Conservation (phyloP, 2,888 invertebrate species). For the Drosophila kokeensis region DNA sequence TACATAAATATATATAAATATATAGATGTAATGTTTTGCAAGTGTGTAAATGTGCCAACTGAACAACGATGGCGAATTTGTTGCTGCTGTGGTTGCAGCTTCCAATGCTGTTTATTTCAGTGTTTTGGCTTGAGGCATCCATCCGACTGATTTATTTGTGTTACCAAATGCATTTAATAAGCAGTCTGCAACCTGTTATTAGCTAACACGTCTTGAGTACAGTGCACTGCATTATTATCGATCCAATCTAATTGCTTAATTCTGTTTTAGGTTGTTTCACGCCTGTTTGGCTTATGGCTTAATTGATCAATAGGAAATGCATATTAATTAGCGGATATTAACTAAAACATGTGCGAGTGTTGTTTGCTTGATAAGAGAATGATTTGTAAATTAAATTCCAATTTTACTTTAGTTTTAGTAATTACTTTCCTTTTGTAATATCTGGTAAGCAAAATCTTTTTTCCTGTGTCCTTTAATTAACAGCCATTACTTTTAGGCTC, state of each 20-base stretch:
- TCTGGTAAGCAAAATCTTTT: not conserved
- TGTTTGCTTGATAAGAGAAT: not conserved
- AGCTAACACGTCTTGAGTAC: slow-evolving; percentile 9
- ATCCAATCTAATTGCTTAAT: slow-evolving; percentile 16
- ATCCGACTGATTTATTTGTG: slow-evolving; percentile 48
- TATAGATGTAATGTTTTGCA: not conserved
- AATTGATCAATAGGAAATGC: not conserved
- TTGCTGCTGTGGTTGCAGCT: slow-evolving; percentile 13
- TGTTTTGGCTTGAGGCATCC: slow-evolving; percentile 28
- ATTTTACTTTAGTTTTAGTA: not conserved
- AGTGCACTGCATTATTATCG: not conserved
- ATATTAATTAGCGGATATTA: not conserved
- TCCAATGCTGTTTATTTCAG: slow-evolving; percentile 14
- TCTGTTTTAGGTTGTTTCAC: not conserved
- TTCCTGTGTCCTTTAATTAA: not conserved
- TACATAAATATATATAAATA: not conserved
- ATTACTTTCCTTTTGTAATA: not conserved
- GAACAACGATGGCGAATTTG: slow-evolving; percentile 16
- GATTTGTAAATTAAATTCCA: slow-evolving; percentile 16
- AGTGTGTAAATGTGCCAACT: slow-evolving; percentile 17
- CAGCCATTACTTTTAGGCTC: not conserved
- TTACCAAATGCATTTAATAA: slow-evolving; percentile 24
- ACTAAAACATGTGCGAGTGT: not conserved
- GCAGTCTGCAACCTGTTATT: slow-evolving; percentile 13
- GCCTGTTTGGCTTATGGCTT: not conserved